Conservation (phyloP, 23 tunicate species). For the Corella eumyota region DNA sequence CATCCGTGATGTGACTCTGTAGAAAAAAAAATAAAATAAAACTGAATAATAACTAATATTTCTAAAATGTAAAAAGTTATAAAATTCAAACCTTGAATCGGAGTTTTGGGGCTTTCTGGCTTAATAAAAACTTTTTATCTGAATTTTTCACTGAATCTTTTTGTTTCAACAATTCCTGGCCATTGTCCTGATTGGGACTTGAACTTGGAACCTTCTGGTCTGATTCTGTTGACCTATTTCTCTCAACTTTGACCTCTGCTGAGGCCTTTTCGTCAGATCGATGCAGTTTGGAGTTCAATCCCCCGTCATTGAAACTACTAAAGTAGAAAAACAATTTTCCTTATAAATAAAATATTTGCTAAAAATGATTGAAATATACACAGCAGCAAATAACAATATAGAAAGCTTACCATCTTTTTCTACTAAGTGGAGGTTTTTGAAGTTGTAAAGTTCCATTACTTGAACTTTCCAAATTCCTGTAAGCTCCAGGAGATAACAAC, state of each 20-base stretch:
- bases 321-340: background rate
- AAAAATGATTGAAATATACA: background rate
- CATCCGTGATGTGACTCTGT: conserved; percentile 23
- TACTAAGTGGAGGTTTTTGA: conserved; percentile 74
- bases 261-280: conserved; percentile 33
- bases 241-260: conserved; percentile 7
- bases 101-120: conserved; percentile 50
- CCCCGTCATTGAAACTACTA: conserved; percentile 37
- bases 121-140: background rate
- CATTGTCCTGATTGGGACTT: conserved; percentile 19
- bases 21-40: conserved; percentile 4
- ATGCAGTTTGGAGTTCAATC: conserved; percentile 34
- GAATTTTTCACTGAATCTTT: background rate
- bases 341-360: background rate
- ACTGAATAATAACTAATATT: too few species aligned
- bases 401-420: conserved; percentile 72
- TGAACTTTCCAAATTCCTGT: conserved; percentile 16
- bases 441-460: conserved; percentile 20
- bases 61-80: too few species aligned
- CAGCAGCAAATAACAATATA: background rate
- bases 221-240: conserved; percentile 19
- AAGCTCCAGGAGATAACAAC: conserved; percentile 65
- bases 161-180: too few species aligned
- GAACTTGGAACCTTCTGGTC: conserved; percentile 36
- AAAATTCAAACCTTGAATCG: conserved; percentile 83